Evolutionary conservation across 2,113 vertebrate genomes (phyloP).

Genomic region (Aptenodytes forsteri): DNA sequence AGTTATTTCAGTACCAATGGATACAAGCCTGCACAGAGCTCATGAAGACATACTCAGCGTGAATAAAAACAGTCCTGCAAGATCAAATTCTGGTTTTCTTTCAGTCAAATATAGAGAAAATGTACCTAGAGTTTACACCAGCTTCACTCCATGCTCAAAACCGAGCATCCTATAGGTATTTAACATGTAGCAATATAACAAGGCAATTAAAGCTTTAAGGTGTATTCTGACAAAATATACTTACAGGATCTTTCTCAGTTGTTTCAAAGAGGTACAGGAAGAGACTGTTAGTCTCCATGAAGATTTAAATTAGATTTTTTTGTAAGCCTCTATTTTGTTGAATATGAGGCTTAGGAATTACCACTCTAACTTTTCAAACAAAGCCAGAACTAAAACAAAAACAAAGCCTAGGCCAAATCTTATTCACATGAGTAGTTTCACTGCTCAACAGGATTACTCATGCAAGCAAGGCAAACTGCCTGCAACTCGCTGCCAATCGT

Average conservation of each 20-base stretch:
- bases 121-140: not conserved
- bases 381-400: conserved; percentile 49
- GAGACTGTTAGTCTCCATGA: conserved; percentile 12
- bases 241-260: not conserved
- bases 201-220: not conserved
- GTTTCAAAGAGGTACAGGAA: not conserved
- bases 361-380: conserved; percentile 44
- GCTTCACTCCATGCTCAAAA: not conserved
- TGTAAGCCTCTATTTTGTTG: conserved; percentile 18
- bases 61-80: not conserved
- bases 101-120: not conserved
- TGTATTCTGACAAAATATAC: not conserved
- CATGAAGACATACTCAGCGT: not conserved
- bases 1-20: not conserved
- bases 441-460: not conserved
- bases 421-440: conserved; percentile 3
- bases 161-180: not conserved
- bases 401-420: conserved; percentile 39
- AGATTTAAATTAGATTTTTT: conserved; percentile 25
- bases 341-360: not conserved
- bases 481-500: not conserved
- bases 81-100: not conserved
- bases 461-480: conserved; percentile 13
- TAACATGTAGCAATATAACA: fast-evolving
- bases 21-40: not conserved